Evolutionary conservation across 64 coral and sea anemone genomes (phyloP), one percentile per base, ranked within the genome.

Genomic region (Exaiptasia diaphana): DNA sequence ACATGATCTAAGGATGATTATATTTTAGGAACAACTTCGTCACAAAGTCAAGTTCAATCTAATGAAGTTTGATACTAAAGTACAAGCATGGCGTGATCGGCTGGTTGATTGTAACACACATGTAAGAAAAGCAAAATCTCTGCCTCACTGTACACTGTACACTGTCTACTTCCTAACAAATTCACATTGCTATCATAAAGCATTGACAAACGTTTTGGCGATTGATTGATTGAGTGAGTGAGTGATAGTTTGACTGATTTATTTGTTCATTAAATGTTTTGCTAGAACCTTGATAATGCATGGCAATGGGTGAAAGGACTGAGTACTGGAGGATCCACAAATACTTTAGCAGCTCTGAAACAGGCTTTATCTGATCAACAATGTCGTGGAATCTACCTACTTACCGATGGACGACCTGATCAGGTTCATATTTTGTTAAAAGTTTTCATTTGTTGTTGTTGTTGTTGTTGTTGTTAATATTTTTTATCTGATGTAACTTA

Each of bases 281-380:
- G 48, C n/a, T 33, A 97, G 93, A 91, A 97, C 58, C 54, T 97
- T 1, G 83, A 97, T 32, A 91, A 97, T 53, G 88, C 93, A 10
- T 91, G 93, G 93, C 93, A 97, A 37, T 97, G 93, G 93, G 89
- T 97, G 22, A 97, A 97, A 55, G 93, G 93, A 0, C 78, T 97
- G 5, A 91, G 88, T 35, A 91, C 89, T 13, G 93, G 93, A 12
- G 93, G 93, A 17, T 91, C 88, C 13, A 97, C 93, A 22, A 97
- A 97, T 57, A 97, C 93, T 11, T 67, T 97, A 24, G 93, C 93
- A 41, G 89, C 93, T 26, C 83, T 97, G 1, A 91, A 97, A 73
- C 88, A 87, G 5, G 93, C 93, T 10, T 64, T 97, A 27, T 81
- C 88, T 2, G 93, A 97, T 73, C 83, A 77, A 3, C 83, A 83